Evolutionary conservation across 2,797 vertebrate genomes (phyloP), one percentile per base, ranked within the genome.

Genomic region (Ctenosaura bakeri): DNA sequence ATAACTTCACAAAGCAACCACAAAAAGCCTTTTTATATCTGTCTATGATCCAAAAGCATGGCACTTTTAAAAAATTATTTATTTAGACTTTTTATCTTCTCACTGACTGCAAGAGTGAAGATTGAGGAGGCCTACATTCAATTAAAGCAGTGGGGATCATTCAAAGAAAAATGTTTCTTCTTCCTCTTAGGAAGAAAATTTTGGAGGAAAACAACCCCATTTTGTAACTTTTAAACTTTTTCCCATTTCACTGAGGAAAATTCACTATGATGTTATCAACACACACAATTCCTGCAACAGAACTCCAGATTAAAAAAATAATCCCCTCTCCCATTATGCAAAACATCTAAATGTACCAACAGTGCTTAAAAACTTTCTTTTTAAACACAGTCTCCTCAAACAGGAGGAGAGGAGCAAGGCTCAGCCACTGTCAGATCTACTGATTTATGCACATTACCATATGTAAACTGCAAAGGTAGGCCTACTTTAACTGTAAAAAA

Each of bases 1-100:
- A 3, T 85, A 85, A 6, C 29, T 56, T 78, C 50, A 56, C 24
- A 52, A 86, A 86, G 35, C 29, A 32, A 62, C 54, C 24, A 32
- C 46, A 26, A 62, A 3, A 24, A 29, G 29, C 6, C 20, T 76
- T 62, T 46, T 59, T 32, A 52, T 78, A 79, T 24, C 29, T 35
- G n/a, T 32, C 24, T 59, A 66, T 69, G 46, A 54, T 32, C 29
- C 46, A 56, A 52, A 74, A 50, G 59, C 59, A 62, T 10, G 8
- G 2, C 24, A 6, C 7, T 77, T 84, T 42, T 64, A 54, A 54
- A n/a, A 54, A 38, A 26, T 20, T 52, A 71, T 85, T 52, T 79
- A 50, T 87, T 32, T 87, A 79, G 76, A 87, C 32, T 42, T 38
- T 59, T 73, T 81, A 82, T 62, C 59, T 13, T 29, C 54, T 64